These are phyloP conservation scores for Penaeus chinensis DNA, from an alignment of 1,140 invertebrate genomes.

Conservation along the genomic window DNA sequence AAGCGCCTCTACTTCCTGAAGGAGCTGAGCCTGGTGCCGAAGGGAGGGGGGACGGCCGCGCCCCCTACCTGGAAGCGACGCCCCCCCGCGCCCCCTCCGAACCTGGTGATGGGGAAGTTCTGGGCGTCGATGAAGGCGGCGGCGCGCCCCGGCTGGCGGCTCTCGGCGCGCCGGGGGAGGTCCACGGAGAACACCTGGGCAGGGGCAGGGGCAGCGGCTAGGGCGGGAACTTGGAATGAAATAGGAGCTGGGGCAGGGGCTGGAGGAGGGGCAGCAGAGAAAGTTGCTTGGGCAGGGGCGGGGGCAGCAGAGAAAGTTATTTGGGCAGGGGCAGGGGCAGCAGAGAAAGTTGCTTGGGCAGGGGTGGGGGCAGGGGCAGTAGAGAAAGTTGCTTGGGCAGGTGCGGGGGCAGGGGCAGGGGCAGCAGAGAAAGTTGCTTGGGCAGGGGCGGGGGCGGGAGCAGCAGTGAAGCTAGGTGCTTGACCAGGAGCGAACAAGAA, in stretches of 20 bases:
- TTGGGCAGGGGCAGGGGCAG: not conserved
- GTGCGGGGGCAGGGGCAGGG: not conserved
- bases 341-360: not conserved
- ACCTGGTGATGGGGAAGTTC: not conserved
- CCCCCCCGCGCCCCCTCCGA: too few relatives aligned
- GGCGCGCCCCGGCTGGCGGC: not conserved
- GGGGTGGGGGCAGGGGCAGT: not conserved
- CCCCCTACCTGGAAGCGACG: too few relatives aligned
- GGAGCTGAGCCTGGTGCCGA: too few relatives aligned
- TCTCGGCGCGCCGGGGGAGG: not conserved
- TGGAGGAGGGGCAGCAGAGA: not conserved
- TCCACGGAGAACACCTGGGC: not conserved
- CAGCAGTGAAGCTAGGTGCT: not conserved
- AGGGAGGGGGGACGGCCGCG: too few relatives aligned
- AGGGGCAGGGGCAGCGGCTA: not conserved
- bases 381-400: not conserved
- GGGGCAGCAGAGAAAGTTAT: not conserved
- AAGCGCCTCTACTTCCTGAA: too few relatives aligned
- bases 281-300: too few relatives aligned
- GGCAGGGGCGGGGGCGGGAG: not conserved
- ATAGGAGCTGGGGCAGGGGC: not conserved
- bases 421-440: too few relatives aligned
- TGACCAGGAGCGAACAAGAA: not conserved
- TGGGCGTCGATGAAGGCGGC: too few relatives aligned
- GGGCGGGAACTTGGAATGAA: not conserved